A percentile compares a stretch with the other conserved stretches of the same genome.
phyloP scores from a whole-genome alignment of 2,113 vertebrate genomes.

The Hippopotamus amphibius region DNA sequence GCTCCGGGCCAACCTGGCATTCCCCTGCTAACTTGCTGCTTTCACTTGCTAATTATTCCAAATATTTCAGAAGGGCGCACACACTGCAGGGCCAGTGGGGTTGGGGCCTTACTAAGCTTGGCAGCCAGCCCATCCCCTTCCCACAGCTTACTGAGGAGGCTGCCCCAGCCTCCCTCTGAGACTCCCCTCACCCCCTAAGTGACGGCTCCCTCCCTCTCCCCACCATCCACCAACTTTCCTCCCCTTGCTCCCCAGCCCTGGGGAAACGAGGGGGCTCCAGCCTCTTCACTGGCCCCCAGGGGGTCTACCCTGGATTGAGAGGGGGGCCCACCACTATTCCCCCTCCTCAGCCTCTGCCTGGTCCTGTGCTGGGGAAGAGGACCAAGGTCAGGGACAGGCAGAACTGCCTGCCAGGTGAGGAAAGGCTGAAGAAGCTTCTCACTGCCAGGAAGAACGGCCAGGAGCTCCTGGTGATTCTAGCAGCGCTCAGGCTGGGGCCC shows the following conservation, averaged over 20 bases:
- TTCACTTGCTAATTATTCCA: constrained; percentile 92
- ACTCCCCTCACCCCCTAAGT: not conserved
- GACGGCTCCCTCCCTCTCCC: not conserved
- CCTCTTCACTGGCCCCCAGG: not conserved
- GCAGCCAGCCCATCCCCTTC: not conserved
- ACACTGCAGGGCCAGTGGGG: not conserved
- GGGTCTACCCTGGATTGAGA: constrained; percentile 70
- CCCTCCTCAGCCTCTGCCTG: not conserved
- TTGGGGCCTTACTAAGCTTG: not conserved
- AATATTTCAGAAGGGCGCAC: constrained; percentile 83
- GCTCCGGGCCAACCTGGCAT: constrained; percentile 85
- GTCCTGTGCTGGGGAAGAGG: rapidly evolving
- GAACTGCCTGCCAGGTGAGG: not conserved
- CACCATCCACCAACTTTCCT: not conserved
- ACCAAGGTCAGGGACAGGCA: not conserved
- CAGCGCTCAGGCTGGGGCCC: not conserved
- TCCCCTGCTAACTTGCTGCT: constrained; percentile 75
- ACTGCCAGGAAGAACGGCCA: not conserved
- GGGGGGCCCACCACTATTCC: constrained; percentile 15
- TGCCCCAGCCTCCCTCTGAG: constrained; percentile 50
- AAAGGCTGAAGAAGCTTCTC: not conserved
- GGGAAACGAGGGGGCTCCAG: not conserved
- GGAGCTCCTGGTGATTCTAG: not conserved
- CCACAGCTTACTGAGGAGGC: constrained; percentile 48
- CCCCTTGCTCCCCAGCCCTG: not conserved